Percentiles rank a stretch among this genome's conserved stretches.
phyloP scores from a whole-genome alignment of 1,140 invertebrate genomes.

The Thaumetopoea pityocampa region DNA sequence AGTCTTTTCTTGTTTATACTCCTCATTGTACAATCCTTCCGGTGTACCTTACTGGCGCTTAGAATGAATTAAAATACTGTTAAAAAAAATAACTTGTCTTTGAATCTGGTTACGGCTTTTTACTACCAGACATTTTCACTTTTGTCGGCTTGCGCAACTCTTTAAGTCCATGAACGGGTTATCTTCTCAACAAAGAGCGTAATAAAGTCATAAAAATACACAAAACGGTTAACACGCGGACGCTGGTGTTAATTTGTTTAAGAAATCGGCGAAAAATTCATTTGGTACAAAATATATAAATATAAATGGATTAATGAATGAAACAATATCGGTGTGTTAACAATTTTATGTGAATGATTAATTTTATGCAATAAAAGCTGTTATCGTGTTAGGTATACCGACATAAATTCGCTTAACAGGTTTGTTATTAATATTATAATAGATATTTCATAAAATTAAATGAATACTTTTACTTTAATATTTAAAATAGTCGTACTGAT shows the following conservation, averaged over 20 bases:
- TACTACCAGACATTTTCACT: slow-evolving; percentile 59
- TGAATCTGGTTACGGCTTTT: too few species aligned
- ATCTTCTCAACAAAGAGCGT: slow-evolving; percentile 34
- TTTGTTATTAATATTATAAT: too few species aligned
- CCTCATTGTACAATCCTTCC: too few species aligned
- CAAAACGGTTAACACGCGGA: slow-evolving; percentile 57
- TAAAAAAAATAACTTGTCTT: too few species aligned
- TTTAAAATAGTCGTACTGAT: too few species aligned
- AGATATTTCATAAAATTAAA: too few species aligned
- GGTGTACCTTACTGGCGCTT: too few species aligned
- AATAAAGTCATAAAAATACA: slow-evolving; percentile 57
- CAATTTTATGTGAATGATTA: background rate
- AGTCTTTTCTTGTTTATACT: too few species aligned
- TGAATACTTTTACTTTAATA: too few species aligned
- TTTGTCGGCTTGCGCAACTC: slow-evolving; percentile 65
- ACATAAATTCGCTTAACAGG: too few species aligned
- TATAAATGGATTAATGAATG: slow-evolving; percentile 9
- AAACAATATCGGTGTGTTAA: slow-evolving; percentile 4
- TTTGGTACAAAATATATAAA: slow-evolving; percentile 1
- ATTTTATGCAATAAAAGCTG: slow-evolving; percentile 9
- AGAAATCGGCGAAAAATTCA: slow-evolving; percentile 44
- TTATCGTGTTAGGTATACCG: too few species aligned
- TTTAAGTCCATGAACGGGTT: slow-evolving; percentile 20
- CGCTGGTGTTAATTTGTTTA: slow-evolving; percentile 57
- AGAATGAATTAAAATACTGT: slow-evolving; percentile 18